Conservation (phyloP, 2,113 vertebrate genomes). For the Cepphus grylle region DNA sequence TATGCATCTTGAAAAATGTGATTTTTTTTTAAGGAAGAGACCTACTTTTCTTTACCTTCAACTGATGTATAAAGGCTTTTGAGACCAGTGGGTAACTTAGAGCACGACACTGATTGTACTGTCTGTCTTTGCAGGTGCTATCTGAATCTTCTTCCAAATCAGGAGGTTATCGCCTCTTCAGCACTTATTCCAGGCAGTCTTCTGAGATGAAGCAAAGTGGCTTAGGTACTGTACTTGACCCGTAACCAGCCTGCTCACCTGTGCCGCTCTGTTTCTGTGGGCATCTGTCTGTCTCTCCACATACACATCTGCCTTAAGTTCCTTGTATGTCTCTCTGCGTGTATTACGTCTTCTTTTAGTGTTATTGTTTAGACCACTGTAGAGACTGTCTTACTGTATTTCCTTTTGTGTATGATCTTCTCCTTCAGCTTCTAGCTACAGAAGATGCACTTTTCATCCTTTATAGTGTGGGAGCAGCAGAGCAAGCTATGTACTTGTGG, state of each 20-base stretch:
- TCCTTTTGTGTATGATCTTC: not conserved
- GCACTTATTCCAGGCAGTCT: conserved; percentile 89
- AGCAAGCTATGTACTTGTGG: not conserved
- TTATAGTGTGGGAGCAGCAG: not conserved
- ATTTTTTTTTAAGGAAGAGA: not conserved
- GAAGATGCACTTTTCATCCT: not conserved
- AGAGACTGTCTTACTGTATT: not conserved
- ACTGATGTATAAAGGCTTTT: not conserved
- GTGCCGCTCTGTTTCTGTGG: not conserved
- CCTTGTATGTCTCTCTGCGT: not conserved
- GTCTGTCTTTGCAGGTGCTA: conserved; percentile 81
- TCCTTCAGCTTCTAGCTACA: not conserved
- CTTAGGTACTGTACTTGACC: conserved; percentile 81
- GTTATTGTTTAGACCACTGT: not conserved
- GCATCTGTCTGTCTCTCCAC: not conserved
- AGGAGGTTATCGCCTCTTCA: conserved; percentile 92
- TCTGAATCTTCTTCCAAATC: conserved; percentile 92
- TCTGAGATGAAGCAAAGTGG: conserved; percentile 97
- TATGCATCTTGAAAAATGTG: not conserved
- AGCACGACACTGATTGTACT: not conserved
- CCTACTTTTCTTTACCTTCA: not conserved
- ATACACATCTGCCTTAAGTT: not conserved
- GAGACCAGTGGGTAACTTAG: not conserved
- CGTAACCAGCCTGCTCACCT: not conserved
- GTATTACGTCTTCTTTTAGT: not conserved